These are phyloP conservation scores for Chondrosia reniformis DNA, from an alignment of 37 sponge, comb jelly and placozoan species.

Conservation along the genomic window DNA sequence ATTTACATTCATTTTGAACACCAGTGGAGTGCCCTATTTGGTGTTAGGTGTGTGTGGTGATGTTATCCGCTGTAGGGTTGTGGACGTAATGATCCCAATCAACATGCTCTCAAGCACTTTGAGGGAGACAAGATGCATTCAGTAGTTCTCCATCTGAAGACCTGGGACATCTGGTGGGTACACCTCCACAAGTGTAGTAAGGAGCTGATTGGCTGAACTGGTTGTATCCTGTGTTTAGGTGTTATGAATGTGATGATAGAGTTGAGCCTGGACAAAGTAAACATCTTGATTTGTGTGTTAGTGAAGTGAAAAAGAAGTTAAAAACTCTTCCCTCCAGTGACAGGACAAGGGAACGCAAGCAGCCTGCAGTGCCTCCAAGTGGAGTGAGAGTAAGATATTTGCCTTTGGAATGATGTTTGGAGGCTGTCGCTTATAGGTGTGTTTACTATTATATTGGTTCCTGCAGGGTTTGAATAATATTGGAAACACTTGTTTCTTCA, in stretches of 20 bases:
- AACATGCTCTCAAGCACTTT: background rate
- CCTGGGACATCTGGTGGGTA: background rate
- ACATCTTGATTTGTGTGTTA: background rate
- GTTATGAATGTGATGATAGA: background rate
- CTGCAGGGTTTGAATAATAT: slow-evolving; percentile 69
- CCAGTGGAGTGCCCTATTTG: background rate
- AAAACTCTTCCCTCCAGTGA: too few relatives aligned
- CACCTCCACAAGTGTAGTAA: background rate
- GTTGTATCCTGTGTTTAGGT: background rate
- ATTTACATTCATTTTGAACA: too few relatives aligned
- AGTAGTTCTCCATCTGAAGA: background rate
- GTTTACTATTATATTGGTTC: background rate
- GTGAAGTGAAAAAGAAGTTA: background rate
- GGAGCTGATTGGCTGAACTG: background rate
- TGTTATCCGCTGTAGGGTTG: background rate
- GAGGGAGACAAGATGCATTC: background rate
- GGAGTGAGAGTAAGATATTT: background rate
- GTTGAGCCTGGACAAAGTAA: background rate
- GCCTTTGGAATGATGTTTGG: too few relatives aligned
- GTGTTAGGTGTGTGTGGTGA: background rate
- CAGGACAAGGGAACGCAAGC: too few relatives aligned
- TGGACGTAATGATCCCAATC: background rate
- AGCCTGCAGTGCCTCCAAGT: background rate
- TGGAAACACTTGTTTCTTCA: slow-evolving; percentile 90
- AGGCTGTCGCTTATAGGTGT: background rate